Evolutionary conservation across 2,888 invertebrate genomes (phyloP).

Genomic region (Phymatocera aterrima): DNA sequence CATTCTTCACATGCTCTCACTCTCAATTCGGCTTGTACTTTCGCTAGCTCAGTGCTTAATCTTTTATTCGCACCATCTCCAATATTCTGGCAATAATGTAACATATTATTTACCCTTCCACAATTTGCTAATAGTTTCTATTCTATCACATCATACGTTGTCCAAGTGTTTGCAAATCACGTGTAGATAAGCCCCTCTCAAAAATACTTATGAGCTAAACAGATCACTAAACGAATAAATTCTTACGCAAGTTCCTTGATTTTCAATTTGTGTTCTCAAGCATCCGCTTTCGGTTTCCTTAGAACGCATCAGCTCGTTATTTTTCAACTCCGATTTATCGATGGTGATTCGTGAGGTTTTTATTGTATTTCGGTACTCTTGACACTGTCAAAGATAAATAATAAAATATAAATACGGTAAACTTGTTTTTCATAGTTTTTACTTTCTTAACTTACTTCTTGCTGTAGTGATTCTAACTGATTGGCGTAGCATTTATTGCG

Average conservation of each 20-base stretch:
- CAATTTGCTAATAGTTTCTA: not conserved
- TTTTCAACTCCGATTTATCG: constrained; percentile 19
- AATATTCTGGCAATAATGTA: constrained; percentile 4
- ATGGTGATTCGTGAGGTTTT: constrained; percentile 11
- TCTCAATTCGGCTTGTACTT: constrained; percentile 35
- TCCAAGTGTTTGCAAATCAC: too few relatives aligned
- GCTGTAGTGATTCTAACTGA: constrained; percentile 56
- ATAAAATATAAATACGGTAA: not conserved
- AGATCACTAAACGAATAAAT: not conserved
- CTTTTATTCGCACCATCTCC: constrained; percentile 32
- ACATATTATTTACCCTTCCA: not conserved
- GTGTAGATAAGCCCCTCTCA: too few relatives aligned
- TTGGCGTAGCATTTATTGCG: constrained; percentile 53
- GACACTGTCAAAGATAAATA: not conserved
- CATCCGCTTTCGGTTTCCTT: constrained; percentile 9
- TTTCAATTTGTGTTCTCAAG: constrained; percentile 26
- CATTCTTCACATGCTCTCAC: constrained; percentile 23
- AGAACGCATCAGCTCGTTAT: constrained; percentile 3
- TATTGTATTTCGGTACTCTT: not conserved
- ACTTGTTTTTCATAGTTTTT: not conserved
- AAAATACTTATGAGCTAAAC: too few relatives aligned
- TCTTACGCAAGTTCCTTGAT: constrained; percentile 25
- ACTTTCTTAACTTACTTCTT: constrained; percentile 52
- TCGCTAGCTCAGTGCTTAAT: constrained; percentile 16
- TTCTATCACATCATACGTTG: too few relatives aligned